Conservation (phyloP, 1,140 invertebrate species). For the Meloidogyne floridensis region DNA sequence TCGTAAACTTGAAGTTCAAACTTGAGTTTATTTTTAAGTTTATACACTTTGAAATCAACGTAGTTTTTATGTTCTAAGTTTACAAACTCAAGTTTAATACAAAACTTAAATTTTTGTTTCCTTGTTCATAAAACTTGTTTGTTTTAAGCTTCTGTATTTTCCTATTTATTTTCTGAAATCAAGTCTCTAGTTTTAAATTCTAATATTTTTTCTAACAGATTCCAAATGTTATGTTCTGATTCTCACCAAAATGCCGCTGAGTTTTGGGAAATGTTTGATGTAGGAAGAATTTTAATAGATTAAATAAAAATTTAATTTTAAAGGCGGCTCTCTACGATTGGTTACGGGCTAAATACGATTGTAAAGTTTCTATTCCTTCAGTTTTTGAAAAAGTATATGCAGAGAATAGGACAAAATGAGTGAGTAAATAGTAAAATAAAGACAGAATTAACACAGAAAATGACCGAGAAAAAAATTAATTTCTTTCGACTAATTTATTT, state of each 20-base stretch:
- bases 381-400: constrained; percentile 81
- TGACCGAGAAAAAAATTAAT: no score
- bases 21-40: no score
- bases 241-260: constrained; percentile 77
- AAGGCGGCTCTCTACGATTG: constrained; percentile 75
- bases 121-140: no score
- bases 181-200: background rate
- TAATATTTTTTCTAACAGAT: constrained; percentile 67
- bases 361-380: constrained; percentile 78
- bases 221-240: constrained; percentile 85
- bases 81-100: no score
- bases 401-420: constrained; percentile 68
- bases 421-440: background rate
- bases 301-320: background rate
- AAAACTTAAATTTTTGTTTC: no score
- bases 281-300: background rate
- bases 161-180: constrained; percentile 13
- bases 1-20: no score
- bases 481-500: no score
- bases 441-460: no score
- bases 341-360: constrained; percentile 72
- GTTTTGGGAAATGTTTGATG: constrained; percentile 82
- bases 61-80: no score
- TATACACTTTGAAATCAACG: no score
- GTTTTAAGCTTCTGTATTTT: no score